phyloP scores from a whole-genome alignment of 2,113 vertebrate genomes.

The Osmerus eperlanus region DNA sequence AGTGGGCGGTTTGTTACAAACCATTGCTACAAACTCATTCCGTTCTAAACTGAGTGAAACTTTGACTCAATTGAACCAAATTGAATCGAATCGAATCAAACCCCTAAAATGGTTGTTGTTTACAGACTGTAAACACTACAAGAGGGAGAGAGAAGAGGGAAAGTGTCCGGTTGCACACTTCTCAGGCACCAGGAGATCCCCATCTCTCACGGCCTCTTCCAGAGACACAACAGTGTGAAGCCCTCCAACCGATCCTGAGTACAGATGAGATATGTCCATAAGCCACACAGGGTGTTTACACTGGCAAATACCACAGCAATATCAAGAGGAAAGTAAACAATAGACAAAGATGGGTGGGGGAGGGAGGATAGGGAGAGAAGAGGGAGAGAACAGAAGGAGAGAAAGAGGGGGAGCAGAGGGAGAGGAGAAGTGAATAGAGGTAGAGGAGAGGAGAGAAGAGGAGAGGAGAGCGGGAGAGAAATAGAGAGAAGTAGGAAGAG shows the following conservation, averaged over 20 bases:
- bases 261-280: conserved; percentile 45
- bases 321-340: not conserved
- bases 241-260: not conserved
- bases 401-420: conserved; percentile 37
- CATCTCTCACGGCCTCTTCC: conserved; percentile 40
- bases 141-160: conserved; percentile 14
- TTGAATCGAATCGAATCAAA: too few relatives aligned
- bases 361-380: too few relatives aligned
- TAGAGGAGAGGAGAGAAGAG: not conserved
- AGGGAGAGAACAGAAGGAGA: not conserved
- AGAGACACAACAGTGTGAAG: conserved; percentile 50
- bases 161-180: conserved; percentile 17
- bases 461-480: not conserved
- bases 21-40: too few relatives aligned
- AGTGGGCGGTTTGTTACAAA: too few relatives aligned
- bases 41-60: too few relatives aligned
- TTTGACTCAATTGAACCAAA: not conserved
- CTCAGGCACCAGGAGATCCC: conserved; percentile 7
- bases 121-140: conserved; percentile 31
- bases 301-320: conserved; percentile 12
- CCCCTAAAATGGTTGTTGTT: not conserved
- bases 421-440: conserved; percentile 54
- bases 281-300: conserved; percentile 32
- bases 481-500: not conserved
- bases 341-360: not conserved